Percentiles rank a stretch among this genome's conserved stretches.
Evolutionary conservation across 2,797 vertebrate species (phyloP).

Genomic region (Eutrigla gurnardus): DNA sequence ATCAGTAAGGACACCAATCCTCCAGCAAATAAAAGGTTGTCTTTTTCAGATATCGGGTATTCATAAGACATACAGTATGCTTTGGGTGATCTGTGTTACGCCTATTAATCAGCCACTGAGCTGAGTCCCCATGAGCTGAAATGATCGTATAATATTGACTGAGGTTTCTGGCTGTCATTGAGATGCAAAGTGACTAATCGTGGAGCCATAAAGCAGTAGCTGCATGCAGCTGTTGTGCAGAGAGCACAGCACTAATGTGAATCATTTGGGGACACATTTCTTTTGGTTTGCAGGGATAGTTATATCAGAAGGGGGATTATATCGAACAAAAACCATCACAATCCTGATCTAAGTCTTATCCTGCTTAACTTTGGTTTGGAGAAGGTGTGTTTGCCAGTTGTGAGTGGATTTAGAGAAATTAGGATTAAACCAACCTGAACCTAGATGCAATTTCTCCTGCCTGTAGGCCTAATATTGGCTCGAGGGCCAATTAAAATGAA

Average conservation of each 20-base stretch:
- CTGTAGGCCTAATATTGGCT: slow-evolving; percentile 56
- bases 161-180: slow-evolving; percentile 47
- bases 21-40: slow-evolving; percentile 43
- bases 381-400: too few relatives aligned
- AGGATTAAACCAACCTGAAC: slow-evolving; percentile 46
- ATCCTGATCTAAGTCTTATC: slow-evolving; percentile 15
- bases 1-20: slow-evolving; percentile 10
- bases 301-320: slow-evolving; percentile 32
- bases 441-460: slow-evolving; percentile 34
- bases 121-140: slow-evolving; percentile 32
- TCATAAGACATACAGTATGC: slow-evolving; percentile 33
- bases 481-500: slow-evolving; percentile 64
- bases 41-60: slow-evolving; percentile 53
- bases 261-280: slow-evolving; percentile 56
- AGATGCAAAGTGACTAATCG: slow-evolving; percentile 44
- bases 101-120: slow-evolving; percentile 46
- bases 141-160: slow-evolving; percentile 46
- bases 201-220: slow-evolving; percentile 28
- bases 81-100: slow-evolving; percentile 21
- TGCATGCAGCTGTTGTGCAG: slow-evolving; percentile 43
- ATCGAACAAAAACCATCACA: slow-evolving; percentile 20
- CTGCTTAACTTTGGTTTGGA: slow-evolving; percentile 12
- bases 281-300: slow-evolving; percentile 37
- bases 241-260: slow-evolving; percentile 52
- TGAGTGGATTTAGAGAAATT: slow-evolving; percentile 41